These are phyloP conservation scores for Opisthograptis luteolata DNA, from an alignment of 2,888 invertebrate species.

Conservation along the genomic window DNA sequence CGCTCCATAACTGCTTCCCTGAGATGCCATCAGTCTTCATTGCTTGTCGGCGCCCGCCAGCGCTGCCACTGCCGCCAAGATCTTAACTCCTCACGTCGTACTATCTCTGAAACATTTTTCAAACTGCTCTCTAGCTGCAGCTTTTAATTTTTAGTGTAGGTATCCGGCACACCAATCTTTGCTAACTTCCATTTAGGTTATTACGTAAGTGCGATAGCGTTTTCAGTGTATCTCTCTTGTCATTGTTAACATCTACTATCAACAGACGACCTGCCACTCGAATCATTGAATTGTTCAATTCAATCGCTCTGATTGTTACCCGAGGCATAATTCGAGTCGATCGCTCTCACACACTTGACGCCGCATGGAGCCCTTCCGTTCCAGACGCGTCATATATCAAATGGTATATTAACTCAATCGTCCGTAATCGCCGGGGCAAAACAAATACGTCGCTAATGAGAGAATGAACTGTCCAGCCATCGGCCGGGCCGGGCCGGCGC, in stretches of 20 bases:
- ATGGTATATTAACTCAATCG: constrained; percentile 77
- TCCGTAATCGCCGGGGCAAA: constrained; percentile 72
- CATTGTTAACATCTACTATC: constrained; percentile 30
- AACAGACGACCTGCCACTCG: constrained; percentile 15
- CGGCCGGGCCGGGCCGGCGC: constrained; percentile 62
- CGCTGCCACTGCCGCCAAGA: constrained; percentile 59
- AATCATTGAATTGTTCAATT: constrained; percentile 32
- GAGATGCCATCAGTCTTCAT: constrained; percentile 84
- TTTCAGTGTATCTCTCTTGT: constrained; percentile 13
- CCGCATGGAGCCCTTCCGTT: constrained; percentile 60
- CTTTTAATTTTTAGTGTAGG: constrained; percentile 53
- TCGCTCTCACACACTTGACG: constrained; percentile 48
- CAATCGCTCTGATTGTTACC: constrained; percentile 45
- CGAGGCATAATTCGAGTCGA: constrained; percentile 51
- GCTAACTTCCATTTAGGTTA: not conserved
- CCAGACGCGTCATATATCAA: constrained; percentile 70
- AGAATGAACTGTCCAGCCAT: constrained; percentile 72
- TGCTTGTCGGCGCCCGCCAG: constrained; percentile 82
- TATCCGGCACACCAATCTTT: not conserved
- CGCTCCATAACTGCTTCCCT: constrained; percentile 82
- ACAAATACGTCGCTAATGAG: constrained; percentile 80
- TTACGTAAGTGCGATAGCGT: constrained; percentile 25
- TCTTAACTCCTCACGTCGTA: constrained; percentile 75
- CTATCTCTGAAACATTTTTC: constrained; percentile 67
- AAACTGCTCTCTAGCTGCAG: constrained; percentile 48